These are phyloP conservation scores for Pandion haliaetus DNA, from an alignment of 2,113 vertebrate genomes.

Conservation along the genomic window DNA sequence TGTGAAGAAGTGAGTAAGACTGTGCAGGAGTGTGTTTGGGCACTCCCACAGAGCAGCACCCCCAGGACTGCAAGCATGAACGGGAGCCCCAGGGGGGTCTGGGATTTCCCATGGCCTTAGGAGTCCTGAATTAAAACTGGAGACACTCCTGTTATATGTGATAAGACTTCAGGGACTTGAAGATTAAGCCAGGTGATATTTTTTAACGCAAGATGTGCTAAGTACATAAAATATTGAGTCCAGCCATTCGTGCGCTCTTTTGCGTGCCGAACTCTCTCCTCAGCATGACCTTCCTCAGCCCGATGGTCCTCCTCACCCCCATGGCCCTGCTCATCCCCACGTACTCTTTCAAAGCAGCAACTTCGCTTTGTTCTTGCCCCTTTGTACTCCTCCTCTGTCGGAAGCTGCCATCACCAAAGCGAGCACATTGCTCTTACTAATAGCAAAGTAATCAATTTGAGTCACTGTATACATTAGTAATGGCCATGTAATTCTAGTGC, in stretches of 20 bases:
- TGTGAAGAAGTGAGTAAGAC: not conserved
- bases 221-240: not conserved
- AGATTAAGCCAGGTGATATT: not conserved
- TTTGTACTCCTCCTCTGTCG: not conserved
- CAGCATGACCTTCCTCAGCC: not conserved
- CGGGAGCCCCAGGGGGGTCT: not conserved
- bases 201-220: not conserved
- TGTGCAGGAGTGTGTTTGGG: not conserved
- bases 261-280: not conserved
- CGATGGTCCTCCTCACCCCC: not conserved
- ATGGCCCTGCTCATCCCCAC: not conserved
- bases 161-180: not conserved
- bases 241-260: not conserved
- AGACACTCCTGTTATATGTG: not conserved
- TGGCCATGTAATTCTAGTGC: constrained; percentile 66
- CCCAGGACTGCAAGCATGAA: not conserved
- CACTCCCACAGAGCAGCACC: not conserved
- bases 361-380: not conserved
- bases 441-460: constrained; percentile 66
- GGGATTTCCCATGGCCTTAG: not conserved
- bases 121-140: not conserved
- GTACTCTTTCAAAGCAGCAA: not conserved
- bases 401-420: not conserved
- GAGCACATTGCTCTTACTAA: not conserved
- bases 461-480: constrained; percentile 66